These are phyloP conservation scores for Sebastes fasciatus DNA, from an alignment of 2,113 vertebrate species.

Conservation along the genomic window DNA sequence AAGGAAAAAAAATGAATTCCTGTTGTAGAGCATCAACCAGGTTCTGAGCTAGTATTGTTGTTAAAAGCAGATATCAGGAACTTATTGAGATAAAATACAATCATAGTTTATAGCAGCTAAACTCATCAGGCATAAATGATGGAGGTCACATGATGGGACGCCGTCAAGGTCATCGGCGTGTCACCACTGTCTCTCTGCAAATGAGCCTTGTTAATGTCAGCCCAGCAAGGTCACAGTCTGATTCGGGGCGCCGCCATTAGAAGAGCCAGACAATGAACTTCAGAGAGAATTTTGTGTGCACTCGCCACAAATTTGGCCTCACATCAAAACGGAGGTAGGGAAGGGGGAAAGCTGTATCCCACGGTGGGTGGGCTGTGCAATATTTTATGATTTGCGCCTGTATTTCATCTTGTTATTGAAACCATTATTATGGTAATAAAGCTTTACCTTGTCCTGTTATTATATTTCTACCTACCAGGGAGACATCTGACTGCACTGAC, in stretches of 20 bases:
- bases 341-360: not conserved
- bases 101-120: too few relatives aligned
- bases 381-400: constrained; percentile 21
- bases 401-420: constrained; percentile 32
- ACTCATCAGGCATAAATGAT: not conserved
- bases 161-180: constrained; percentile 43
- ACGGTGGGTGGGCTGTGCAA: constrained; percentile 55
- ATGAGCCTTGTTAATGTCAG: constrained; percentile 49
- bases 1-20: not conserved
- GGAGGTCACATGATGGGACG: constrained; percentile 9
- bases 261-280: constrained; percentile 65
- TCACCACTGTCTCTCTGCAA: constrained; percentile 43
- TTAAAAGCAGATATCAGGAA: not conserved
- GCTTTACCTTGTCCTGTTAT: not conserved
- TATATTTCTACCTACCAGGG: constrained; percentile 18
- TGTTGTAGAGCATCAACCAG: not conserved
- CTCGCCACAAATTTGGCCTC: constrained; percentile 54
- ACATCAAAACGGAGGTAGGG: constrained; percentile 44
- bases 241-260: constrained; percentile 57
- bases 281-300: constrained; percentile 29
- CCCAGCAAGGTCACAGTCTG: constrained; percentile 44
- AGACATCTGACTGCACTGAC: constrained; percentile 1
- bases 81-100: not conserved
- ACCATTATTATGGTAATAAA: constrained; percentile 19
- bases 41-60: not conserved